Base-by-base conservation (phyloP, 2,797 vertebrate genomes). In the Hipposideros larvatus region DNA sequence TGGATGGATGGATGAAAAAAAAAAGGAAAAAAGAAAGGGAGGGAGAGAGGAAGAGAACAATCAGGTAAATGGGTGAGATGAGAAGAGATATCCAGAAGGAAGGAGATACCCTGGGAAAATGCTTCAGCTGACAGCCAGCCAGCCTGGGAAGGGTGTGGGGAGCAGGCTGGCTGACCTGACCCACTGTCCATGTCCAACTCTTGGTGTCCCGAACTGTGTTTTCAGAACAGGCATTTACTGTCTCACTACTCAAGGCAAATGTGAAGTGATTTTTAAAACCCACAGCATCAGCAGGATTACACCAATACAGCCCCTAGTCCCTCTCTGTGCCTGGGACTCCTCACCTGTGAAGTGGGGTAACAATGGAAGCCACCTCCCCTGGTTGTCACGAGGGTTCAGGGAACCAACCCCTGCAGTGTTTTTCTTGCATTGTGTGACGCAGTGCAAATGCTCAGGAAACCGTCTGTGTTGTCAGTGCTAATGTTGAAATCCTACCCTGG, bases 321-420 rank as follows among this genome's bases (percentile, higher is more conserved):
- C 1, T n/a, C 80, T 57, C 57, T 13, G 28, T 16, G 15, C 34
- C 82, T 85, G 48, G n/a, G 37, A 37, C 21, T 37, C 59, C 61
- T 57, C 6, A 18, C 22, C 79, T 59, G 11, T 18, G 71, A 61
- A 28, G 57, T 1, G 2, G 14, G 37, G 48, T n/a, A 7, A 34
- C 22, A 5, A 1, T 1, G 53, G 84, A 53, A 15, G 15, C 37
- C 26, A 10, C 13, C 41, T 13, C 34, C 15, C 28, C 53, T 1
- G 13, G 28, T 19, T 55, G 15, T 21, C 6, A 0, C 3, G 28
- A 73, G 41, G 26, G 53, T 34, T 48, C 46, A 24, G 22, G 6
- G 34, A 77, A 51, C 18, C 0, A 0, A 11, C 26, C 22, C 18
- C 34, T 11, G 0, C 5, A 13, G 28, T 0, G 0, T 7, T 19